Base-by-base conservation (phyloP, 2,888 invertebrate species). In the Troglohyphantes excavatus region DNA sequence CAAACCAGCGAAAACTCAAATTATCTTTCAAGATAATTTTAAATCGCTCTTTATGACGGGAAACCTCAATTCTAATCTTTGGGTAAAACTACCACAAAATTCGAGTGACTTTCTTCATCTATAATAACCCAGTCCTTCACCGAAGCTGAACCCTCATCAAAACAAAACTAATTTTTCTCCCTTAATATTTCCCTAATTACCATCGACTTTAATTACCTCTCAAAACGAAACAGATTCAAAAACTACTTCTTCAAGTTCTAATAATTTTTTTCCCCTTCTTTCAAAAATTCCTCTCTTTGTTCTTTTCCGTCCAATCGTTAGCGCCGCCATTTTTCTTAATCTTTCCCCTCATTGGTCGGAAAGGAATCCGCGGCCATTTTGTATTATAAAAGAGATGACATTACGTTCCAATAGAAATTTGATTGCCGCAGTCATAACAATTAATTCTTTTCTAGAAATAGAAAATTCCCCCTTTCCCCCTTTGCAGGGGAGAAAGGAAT, bases 351-450 rank as follows among this genome's bases (percentile, higher is more conserved):
- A 39, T 61, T 17, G 67, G 46, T 53, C 1, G 43, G n/a, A n/a
- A n/a, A n/a, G n/a, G n/a, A n/a, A n/a, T n/a, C n/a, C n/a, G 29
- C 13, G 11, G 79, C 67, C 46, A 67, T 46, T 53, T 70, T 61
- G 29, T 17, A 53, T 53, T 53, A 53, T 53, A 53, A 53, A 61
- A 19, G 46, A 81, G 70, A 70, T 82, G 59, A 33, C 68, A 39
- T 70, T 68, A 19, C 63, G 73, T 72, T 13, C 33, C 73, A 82
- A 83, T 72, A 73, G 83, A 39, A 63, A 83, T 83, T 83, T 83
- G 83, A 83, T 83, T 83, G 73, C 83, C 26, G n/a, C 83, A 70
- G 72, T 83, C 83, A 83, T 85, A 85, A 85, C 85, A 85, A 85
- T 85, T 85, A 76, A 76, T 76, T 85, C 85, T 61, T 85, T 72